A percentile compares a stretch with the other conserved stretches of the same genome.
phyloP scores from a whole-genome alignment of 2,797 vertebrate genomes.

The Chelidonichthys spinosus region DNA sequence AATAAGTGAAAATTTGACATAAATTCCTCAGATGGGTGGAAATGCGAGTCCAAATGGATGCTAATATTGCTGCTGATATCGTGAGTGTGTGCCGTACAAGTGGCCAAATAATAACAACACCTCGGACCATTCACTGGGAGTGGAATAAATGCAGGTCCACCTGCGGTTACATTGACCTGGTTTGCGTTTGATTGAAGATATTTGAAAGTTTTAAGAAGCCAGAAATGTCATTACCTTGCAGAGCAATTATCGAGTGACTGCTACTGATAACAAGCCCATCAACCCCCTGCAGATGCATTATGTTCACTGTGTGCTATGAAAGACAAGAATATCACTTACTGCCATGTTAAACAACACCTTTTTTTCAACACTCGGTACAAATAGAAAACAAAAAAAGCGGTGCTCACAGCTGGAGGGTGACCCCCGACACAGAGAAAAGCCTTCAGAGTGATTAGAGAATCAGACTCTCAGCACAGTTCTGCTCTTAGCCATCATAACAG shows the following conservation, averaged over 20 bases:
- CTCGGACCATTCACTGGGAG: neutral
- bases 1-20: neutral
- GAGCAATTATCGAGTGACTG: conserved; percentile 38
- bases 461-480: conserved; percentile 51
- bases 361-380: conserved; percentile 41
- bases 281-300: conserved; percentile 47
- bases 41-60: neutral
- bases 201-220: conserved; percentile 23
- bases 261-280: conserved; percentile 48
- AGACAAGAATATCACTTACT: conserved; percentile 32
- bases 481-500: conserved; percentile 53
- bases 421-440: conserved; percentile 33
- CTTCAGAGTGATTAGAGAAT: conserved; percentile 58
- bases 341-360: conserved; percentile 46
- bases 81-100: neutral
- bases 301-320: conserved; percentile 20
- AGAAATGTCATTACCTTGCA: conserved; percentile 37
- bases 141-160: conserved; percentile 16
- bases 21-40: neutral
- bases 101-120: neutral
- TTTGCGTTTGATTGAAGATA: neutral
- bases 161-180: neutral
- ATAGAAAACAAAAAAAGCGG: conserved; percentile 48
- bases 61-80: neutral
- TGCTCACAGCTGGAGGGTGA: conserved; percentile 47